A percentile compares a stretch with the other conserved stretches of the same genome.
Conservation (phyloP, 2,113 vertebrate genomes). For the Thamnaconus septentrionalis region DNA sequence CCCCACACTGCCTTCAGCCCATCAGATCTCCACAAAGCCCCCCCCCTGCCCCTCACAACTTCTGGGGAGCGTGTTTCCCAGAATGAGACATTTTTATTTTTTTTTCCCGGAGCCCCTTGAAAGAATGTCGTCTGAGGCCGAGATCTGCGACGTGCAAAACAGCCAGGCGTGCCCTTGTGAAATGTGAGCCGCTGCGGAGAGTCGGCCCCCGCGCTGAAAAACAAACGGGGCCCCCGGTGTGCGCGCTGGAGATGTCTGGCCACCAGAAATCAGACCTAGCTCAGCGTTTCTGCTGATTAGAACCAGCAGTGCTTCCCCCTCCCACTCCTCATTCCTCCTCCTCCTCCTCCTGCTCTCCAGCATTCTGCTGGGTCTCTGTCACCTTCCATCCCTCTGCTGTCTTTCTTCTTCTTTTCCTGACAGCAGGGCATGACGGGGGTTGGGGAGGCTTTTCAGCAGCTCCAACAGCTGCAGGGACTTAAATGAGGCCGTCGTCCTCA, state of each 20-base stretch:
- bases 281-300: conserved; percentile 75
- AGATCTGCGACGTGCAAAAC: conserved; percentile 64
- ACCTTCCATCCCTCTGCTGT: not conserved
- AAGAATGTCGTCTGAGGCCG: conserved; percentile 59
- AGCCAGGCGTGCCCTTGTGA: conserved; percentile 56
- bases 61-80: conserved; percentile 30
- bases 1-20: conserved; percentile 44
- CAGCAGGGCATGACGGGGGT: conserved; percentile 1
- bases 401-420: not conserved
- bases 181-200: conserved; percentile 44
- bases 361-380: not conserved
- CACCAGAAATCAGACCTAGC: conserved; percentile 62
- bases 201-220: conserved; percentile 37
- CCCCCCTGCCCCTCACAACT: not conserved
- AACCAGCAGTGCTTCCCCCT: conserved; percentile 53
- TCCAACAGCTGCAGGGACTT: conserved; percentile 60
- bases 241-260: conserved; percentile 58
- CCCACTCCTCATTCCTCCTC: conserved; percentile 18
- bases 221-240: conserved; percentile 57
- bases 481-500: conserved; percentile 18
- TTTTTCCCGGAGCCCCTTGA: conserved; percentile 7
- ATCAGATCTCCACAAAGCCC: conserved; percentile 46
- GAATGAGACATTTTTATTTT: conserved; percentile 34
- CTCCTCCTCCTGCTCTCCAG: not conserved
- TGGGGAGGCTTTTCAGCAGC: conserved; percentile 22